Base-by-base conservation (phyloP, 2,113 vertebrate genomes). In the Spea bombifrons region DNA sequence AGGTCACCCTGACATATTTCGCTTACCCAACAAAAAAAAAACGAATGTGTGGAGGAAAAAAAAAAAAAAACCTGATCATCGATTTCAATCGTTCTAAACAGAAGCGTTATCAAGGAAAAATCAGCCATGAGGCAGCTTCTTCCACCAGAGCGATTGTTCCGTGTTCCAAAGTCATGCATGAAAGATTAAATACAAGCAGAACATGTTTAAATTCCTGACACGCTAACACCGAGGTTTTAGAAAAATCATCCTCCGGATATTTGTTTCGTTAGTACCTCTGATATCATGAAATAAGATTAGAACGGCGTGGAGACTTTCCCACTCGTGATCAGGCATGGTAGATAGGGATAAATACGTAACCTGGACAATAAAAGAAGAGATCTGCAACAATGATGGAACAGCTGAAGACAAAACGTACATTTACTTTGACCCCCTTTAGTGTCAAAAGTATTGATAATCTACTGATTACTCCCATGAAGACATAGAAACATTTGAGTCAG, bases 1-100 rank as follows among this genome's bases (percentile, higher is more conserved):
- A 49, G 67, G 67, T 70, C 67, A 70, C 67, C 67, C 15, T 70
- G 67, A 49, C 48, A 15, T 50, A n/a, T 13, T 64, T 13, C 3
- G 61, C 61, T 64, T 17, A 64, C 5, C n/a, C 8, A 64, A 16
- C 61, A 64, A 64, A 64, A 17, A 6, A 64, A 16, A 30, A 30
- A 30, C 30, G 30, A 30, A 30, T 30, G 30, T 30, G 30, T 9
- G 5, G 8, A 64, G 30, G n/a, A n/a, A 4, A 61, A 13, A 64
- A 64, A 12, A 5, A 13, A 17, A 64, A 5, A 7, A 64, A 64
- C 5, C n/a, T 17, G 61, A 17, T 16, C 61, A 64, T 64, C 2
- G 30, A 17, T 70, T 70, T 9, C 16, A 13, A 50, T 70, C 48
- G 15, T 17, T 49, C 15, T 50, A 70, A 16, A 16, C n/a, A 70